Evolutionary conservation across 1,140 invertebrate genomes (phyloP).

Genomic region (Cherax quadricarinatus): DNA sequence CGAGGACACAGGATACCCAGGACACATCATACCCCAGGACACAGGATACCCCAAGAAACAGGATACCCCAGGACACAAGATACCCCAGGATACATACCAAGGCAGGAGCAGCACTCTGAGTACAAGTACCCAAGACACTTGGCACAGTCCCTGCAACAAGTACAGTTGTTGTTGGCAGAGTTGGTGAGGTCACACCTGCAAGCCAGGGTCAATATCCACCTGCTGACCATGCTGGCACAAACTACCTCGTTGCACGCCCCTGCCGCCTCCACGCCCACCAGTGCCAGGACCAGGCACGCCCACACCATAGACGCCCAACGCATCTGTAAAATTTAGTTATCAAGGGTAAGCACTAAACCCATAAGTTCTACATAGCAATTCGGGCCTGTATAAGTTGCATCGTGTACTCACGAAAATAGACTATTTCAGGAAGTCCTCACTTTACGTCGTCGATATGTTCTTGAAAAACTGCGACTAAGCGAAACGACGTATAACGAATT

Average conservation of each 20-base stretch:
- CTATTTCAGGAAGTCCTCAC: neutral
- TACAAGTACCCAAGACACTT: constrained; percentile 90
- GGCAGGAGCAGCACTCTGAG: constrained; percentile 95
- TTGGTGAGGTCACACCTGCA: constrained; percentile 93
- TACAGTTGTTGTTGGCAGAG: constrained; percentile 82
- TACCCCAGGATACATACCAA: constrained; percentile 82
- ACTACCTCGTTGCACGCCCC: constrained; percentile 89
- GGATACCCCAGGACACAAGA: no score
- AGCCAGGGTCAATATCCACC: constrained; percentile 95
- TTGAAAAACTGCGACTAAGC: neutral
- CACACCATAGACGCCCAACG: neutral
- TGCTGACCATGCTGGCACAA: constrained; percentile 95
- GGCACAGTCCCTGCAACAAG: constrained; percentile 94
- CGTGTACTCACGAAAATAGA: neutral
- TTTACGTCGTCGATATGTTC: no score
- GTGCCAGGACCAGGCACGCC: neutral
- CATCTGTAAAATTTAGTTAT: constrained; percentile 5
- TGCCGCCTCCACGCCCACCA: neutral
- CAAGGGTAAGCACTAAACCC: neutral
- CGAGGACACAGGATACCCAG: no score
- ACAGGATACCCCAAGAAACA: no score
- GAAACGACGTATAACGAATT: neutral
- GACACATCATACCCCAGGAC: no score
- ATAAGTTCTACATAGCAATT: no score
- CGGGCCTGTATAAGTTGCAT: neutral